Evolutionary conservation across 2,797 vertebrate species (phyloP).

Genomic region (Platyrinchus mystaceus): DNA sequence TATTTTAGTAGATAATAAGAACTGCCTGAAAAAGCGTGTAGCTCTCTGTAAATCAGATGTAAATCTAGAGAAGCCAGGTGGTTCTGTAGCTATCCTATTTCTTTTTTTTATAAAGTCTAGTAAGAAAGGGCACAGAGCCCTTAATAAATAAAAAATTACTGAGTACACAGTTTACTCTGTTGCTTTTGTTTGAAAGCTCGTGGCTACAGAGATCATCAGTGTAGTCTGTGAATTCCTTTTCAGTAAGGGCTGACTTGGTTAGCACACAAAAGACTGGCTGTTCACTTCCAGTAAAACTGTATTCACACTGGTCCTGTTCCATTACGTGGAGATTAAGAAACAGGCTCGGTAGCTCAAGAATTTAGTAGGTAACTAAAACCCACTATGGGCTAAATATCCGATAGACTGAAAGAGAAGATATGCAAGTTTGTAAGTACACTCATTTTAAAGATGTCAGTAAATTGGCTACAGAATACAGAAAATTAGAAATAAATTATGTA

Average conservation of each 20-base stretch:
- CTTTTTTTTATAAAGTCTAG: not conserved
- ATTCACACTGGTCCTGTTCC: constrained; percentile 22
- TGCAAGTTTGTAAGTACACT: not conserved
- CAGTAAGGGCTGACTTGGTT: not conserved
- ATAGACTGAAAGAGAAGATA: not conserved
- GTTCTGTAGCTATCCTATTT: not conserved
- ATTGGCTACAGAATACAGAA: not conserved
- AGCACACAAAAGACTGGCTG: constrained; percentile 40
- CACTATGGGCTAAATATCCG: not conserved
- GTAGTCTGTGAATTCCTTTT: not conserved
- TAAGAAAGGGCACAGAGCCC: not conserved
- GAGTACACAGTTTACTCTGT: not conserved
- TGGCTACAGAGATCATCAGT: not conserved
- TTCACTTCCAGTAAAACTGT: constrained; percentile 37
- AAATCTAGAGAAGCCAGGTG: not conserved
- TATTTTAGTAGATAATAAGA: not conserved
- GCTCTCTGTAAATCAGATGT: not conserved
- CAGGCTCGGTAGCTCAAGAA: not conserved
- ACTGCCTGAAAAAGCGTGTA: not conserved
- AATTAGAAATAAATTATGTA: not conserved
- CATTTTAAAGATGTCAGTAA: not conserved
- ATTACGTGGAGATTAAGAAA: constrained; percentile 6
- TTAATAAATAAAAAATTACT: not conserved
- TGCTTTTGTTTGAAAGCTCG: constrained; percentile 12
- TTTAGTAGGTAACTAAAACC: constrained; percentile 28